These are phyloP conservation scores for Decapterus maruadsi DNA, from an alignment of 2,797 vertebrate species.

Conservation along the genomic window DNA sequence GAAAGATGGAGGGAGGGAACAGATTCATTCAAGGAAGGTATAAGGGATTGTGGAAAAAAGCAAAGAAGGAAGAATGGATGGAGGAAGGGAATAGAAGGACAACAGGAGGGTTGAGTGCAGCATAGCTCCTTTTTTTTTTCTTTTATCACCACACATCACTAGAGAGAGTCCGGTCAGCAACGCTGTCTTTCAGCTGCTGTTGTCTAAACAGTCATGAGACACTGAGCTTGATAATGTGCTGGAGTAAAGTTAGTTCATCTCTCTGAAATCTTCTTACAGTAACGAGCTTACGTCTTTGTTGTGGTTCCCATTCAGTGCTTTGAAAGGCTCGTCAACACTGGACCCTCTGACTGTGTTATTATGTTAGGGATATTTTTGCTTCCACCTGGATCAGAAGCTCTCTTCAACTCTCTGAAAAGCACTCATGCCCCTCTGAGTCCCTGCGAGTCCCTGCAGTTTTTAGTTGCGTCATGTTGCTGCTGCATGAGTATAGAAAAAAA, in stretches of 20 bases:
- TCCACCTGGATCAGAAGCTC: constrained; percentile 10
- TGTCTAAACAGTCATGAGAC: constrained; percentile 42
- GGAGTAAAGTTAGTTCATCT: constrained; percentile 82
- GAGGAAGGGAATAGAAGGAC: too few species aligned
- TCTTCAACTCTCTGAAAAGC: constrained; percentile 29
- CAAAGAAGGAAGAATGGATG: too few species aligned
- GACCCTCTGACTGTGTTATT: constrained; percentile 11
- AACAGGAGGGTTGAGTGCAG: background rate
- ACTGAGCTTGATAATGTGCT: constrained; percentile 49
- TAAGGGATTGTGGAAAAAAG: too few species aligned
- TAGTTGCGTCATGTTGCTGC: background rate
- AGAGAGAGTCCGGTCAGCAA: background rate
- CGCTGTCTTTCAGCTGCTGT: constrained; percentile 28
- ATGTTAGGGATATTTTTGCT: constrained; percentile 18
- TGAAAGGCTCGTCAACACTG: constrained; percentile 38
- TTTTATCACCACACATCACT: background rate
- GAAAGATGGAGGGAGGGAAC: too few species aligned
- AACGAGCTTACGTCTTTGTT: constrained; percentile 83
- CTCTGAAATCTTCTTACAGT: constrained; percentile 84
- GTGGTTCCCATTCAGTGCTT: constrained; percentile 71
- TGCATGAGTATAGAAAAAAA: background rate
- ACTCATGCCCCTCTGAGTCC: background rate
- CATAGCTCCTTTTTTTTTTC: background rate
- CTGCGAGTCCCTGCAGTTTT: background rate
- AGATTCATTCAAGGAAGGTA: too few species aligned